phyloP scores from a whole-genome alignment of 2,888 invertebrate genomes.

The Alcis repandata region DNA sequence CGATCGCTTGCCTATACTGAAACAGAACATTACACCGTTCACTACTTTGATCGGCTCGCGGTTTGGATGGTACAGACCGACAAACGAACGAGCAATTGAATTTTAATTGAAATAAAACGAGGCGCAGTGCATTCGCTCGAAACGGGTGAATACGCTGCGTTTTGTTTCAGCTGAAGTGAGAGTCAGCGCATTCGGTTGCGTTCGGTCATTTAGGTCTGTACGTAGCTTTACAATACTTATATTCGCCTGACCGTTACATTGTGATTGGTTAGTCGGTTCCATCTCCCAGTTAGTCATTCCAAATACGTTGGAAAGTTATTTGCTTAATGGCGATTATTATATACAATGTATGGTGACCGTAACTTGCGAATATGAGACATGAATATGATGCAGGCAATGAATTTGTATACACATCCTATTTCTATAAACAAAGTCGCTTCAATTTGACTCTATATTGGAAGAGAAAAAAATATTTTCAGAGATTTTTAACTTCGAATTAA shows the following conservation, averaged over 20 bases:
- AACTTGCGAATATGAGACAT: constrained; percentile 58
- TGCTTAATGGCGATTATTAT: constrained; percentile 72
- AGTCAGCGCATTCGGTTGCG: constrained; percentile 20
- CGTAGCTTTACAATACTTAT: constrained; percentile 2
- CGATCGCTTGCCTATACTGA: constrained; percentile 96
- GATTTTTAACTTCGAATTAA: neutral
- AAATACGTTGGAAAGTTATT: constrained; percentile 81
- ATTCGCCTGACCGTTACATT: constrained; percentile 47
- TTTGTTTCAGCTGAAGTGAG: too few relatives aligned
- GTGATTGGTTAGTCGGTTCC: constrained; percentile 78
- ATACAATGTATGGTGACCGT: constrained; percentile 63
- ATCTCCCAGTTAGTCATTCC: constrained; percentile 81
- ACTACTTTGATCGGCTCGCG: neutral
- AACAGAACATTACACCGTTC: constrained; percentile 56
- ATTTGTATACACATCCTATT: constrained; percentile 36
- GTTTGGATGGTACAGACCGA: too few relatives aligned
- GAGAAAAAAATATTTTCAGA: neutral
- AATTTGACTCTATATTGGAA: neutral
- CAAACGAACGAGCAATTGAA: too few relatives aligned
- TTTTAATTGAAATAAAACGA: too few relatives aligned
- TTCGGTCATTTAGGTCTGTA: constrained; percentile 22
- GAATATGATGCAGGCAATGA: constrained; percentile 75
- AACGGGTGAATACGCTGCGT: too few relatives aligned
- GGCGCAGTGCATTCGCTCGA: too few relatives aligned
- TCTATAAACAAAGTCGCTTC: constrained; percentile 6